phyloP scores from a whole-genome alignment of 2,113 vertebrate species.

The Plotosus lineatus region DNA sequence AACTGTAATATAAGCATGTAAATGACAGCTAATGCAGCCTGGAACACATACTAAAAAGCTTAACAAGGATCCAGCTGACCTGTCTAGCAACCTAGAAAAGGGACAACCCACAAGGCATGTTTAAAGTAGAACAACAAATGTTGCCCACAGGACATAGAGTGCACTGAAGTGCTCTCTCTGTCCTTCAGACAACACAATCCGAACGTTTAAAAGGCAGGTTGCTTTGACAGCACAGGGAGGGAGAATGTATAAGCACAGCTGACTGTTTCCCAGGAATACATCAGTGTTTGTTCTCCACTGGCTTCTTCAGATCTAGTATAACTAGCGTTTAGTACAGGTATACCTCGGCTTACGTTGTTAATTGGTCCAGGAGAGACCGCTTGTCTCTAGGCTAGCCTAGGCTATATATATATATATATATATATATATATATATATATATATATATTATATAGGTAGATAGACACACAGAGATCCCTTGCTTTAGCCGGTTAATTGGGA shows the following conservation, averaged over 20 bases:
- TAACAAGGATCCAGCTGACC: background rate
- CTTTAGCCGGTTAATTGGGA: no score
- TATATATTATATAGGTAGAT: no score
- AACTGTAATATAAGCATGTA: background rate
- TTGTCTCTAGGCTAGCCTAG: no score
- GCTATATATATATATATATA: no score
- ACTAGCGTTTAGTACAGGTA: no score
- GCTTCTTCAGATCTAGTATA: background rate
- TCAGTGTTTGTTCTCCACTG: background rate
- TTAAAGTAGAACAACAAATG: background rate
- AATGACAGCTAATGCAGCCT: background rate
- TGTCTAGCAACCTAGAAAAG: background rate
- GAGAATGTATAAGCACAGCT: background rate
- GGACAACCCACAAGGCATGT: background rate
- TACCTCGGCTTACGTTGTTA: no score
- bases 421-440: no score
- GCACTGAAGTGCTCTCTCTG: slow-evolving; percentile 15
- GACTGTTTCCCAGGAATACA: background rate
- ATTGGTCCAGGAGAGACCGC: no score
- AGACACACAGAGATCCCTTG: no score
- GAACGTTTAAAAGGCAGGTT: slow-evolving; percentile 18
- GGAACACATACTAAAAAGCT: background rate
- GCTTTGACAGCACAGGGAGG: background rate
- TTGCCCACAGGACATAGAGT: background rate
- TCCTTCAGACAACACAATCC: background rate